Base-by-base conservation (phyloP, 2,797 vertebrate genomes). In the Eutrigla gurnardus region DNA sequence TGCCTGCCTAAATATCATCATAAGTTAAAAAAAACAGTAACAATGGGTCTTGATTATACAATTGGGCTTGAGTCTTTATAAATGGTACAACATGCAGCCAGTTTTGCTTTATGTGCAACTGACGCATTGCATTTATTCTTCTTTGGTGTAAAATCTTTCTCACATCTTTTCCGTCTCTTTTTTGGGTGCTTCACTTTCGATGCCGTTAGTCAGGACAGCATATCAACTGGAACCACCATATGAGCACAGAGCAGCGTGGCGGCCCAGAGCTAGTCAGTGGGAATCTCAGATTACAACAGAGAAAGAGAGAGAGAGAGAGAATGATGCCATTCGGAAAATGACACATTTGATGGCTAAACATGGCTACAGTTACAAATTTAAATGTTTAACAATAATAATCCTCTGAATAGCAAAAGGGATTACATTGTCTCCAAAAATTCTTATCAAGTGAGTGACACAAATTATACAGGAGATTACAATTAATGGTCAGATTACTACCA, bases 11-110 rank as follows among this genome's bases (percentile, higher is more conserved):
- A 60, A 61, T 37, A 58, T 46, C 52, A 61, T 68, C 18, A 46
- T 14, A 42, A 32, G 18, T 66, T 77, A 15, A 61, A 47, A 4
- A 58, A 71, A 78, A 11, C 40, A 25, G 0, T 39, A 57, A 81
- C 77, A 82, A 73, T 67, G 12, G 42, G 33, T 55, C 52, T 58
- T 84, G 81, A 82, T 82, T 80, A 54, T n/a, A 73, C 35, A 69
- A 73, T 11, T 58, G 18, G 53, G 42, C 32, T 13, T 8, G 45
- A 77, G 36, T 64, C 32, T 73, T 67, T 37, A 39, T 40, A 39
- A 86, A 59, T 46, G 3, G 5, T 33, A 42, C 25, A 74, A 77
- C 65, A 45, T 17, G 36, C 42, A 70, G 58, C 14, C 39, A 35
- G 12, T 52, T 55, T 63, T 57, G 35, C 14, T 46, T 59, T 15